Conservation (phyloP, 2,888 invertebrate species). For the Tyria jacobaeae region DNA sequence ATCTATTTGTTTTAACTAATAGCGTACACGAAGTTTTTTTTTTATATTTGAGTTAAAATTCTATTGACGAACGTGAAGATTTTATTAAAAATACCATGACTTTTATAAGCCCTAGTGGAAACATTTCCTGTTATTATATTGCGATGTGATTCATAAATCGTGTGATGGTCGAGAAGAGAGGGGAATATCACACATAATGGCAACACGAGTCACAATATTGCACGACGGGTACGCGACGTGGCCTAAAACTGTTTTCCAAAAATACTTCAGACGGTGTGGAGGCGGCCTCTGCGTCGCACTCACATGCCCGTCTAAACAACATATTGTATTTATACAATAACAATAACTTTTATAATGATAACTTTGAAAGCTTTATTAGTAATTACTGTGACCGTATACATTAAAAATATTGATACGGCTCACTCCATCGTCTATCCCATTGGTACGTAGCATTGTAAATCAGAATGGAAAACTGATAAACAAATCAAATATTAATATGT, state of each 20-base stretch:
- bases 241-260: constrained; percentile 85
- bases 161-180: not conserved
- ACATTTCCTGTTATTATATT: constrained; percentile 24
- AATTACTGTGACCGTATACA: constrained; percentile 31
- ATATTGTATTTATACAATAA: constrained; percentile 46
- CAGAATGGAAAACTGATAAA: constrained; percentile 7
- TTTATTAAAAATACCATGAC: too few relatives aligned
- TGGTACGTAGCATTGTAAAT: constrained; percentile 58
- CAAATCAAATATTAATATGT: constrained; percentile 24
- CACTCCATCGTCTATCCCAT: constrained; percentile 65
- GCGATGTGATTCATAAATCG: constrained; percentile 21
- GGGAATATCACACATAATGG: constrained; percentile 20
- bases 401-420: constrained; percentile 41
- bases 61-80: not conserved
- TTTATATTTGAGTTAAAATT: not conserved
- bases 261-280: constrained; percentile 77
- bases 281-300: constrained; percentile 65
- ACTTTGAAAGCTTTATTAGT: constrained; percentile 50
- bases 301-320: constrained; percentile 62
- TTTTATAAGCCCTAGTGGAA: constrained; percentile 16
- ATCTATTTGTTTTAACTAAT: not conserved
- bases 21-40: not conserved
- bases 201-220: constrained; percentile 45
- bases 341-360: constrained; percentile 51
- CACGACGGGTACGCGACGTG: constrained; percentile 57